Conservation (phyloP, 2,797 vertebrate species). For the Spinibarbus caldwelli region DNA sequence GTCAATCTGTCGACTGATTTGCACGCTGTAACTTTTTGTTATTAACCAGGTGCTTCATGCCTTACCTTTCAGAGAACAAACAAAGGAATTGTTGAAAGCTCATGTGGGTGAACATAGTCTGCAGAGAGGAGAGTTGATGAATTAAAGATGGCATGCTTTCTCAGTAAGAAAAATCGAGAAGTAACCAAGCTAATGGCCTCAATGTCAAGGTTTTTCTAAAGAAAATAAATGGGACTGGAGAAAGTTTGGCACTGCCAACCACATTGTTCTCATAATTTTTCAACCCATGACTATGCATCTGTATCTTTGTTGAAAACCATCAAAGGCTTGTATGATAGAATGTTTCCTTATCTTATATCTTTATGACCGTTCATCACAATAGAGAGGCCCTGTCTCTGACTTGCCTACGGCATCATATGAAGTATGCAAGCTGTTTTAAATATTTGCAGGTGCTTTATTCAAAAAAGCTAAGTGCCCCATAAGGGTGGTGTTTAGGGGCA, state of each 20-base stretch:
- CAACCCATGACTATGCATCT: not conserved
- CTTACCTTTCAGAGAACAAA: slow-evolving; percentile 57
- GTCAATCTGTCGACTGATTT: slow-evolving; percentile 22
- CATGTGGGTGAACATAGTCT: slow-evolving; percentile 47
- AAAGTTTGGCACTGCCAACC: not conserved
- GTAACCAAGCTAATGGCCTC: not conserved
- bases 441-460: slow-evolving; percentile 10
- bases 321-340: not conserved
- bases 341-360: slow-evolving; percentile 12
- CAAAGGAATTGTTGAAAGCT: slow-evolving; percentile 59
- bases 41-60: slow-evolving; percentile 61
- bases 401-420: not conserved
- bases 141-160: not conserved
- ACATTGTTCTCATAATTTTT: not conserved
- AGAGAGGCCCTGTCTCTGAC: not conserved
- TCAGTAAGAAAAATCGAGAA: not conserved
- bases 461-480: not conserved
- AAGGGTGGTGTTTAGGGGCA: not conserved
- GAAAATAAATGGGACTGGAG: not conserved
- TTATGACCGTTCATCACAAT: not conserved
- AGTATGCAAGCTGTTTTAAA: slow-evolving; percentile 18
- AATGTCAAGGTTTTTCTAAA: slow-evolving; percentile 8
- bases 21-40: slow-evolving; percentile 32
- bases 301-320: not conserved
- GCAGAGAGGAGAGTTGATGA: not conserved